A percentile compares a stretch with the other conserved stretches of the same genome.
These are phyloP conservation scores for Chrysemys picta DNA, from an alignment of 2,113 vertebrate genomes.

Conservation along the genomic window DNA sequence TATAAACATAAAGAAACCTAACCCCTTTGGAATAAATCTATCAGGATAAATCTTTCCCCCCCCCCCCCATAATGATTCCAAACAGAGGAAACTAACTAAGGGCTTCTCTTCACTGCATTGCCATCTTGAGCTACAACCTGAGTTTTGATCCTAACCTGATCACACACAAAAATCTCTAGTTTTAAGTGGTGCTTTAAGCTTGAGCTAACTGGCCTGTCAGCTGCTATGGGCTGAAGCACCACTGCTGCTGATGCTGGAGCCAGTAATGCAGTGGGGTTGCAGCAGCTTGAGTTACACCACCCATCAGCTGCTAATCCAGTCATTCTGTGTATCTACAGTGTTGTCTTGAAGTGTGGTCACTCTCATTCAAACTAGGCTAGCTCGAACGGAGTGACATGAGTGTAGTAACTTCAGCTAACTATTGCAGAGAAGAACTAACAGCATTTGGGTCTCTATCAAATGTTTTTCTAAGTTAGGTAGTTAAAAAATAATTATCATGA, in stretches of 20 bases:
- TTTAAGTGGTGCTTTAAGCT: not conserved
- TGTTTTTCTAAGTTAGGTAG: not conserved
- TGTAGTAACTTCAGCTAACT: not conserved
- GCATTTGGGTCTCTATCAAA: not conserved
- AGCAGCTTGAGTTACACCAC: not conserved
- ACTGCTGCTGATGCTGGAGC: not conserved
- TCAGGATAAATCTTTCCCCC: not conserved
- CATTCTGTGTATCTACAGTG: not conserved
- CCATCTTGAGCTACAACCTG: not conserved
- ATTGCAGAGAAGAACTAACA: not conserved
- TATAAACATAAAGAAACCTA: not conserved
- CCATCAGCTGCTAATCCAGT: not conserved
- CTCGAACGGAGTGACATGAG: not conserved
- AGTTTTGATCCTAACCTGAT: not conserved
- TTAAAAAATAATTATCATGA: conserved; percentile 26
- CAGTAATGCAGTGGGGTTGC: not conserved
- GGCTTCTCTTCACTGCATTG: not conserved
- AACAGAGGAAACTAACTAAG: not conserved
- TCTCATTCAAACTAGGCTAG: not conserved
- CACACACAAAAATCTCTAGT: not conserved
- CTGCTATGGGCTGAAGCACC: not conserved
- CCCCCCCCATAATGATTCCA: conserved; percentile 7
- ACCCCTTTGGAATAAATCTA: not conserved
- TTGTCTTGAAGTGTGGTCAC: not conserved
- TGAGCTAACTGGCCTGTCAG: not conserved